Conservation (phyloP, 2,797 vertebrate genomes). For the Coracias cyanogaster region DNA sequence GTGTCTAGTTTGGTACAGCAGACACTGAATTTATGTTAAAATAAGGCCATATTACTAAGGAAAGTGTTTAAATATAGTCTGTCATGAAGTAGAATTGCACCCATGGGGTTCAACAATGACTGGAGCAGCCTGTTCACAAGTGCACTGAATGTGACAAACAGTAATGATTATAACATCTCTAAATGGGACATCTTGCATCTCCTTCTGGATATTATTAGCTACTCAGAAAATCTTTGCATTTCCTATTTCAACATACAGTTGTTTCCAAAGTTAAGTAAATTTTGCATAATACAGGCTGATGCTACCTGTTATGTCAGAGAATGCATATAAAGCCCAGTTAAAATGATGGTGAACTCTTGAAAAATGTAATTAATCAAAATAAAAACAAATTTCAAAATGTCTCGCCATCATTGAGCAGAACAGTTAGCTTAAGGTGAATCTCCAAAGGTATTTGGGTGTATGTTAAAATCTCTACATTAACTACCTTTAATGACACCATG, state of each 20-base stretch:
- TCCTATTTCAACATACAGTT: background rate
- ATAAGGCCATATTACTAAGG: background rate
- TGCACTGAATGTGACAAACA: background rate
- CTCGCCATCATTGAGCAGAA: background rate
- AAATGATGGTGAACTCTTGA: background rate
- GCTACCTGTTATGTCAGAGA: background rate
- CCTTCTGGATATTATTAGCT: background rate
- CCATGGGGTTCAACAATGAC: background rate
- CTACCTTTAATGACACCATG: background rate
- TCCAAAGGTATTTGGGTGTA: background rate
- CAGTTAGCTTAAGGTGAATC: background rate
- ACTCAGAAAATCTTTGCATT: background rate
- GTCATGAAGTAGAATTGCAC: background rate
- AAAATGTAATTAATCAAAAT: background rate
- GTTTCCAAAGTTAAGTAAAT: background rate
- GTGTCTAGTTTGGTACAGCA: background rate
- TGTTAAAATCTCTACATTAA: background rate
- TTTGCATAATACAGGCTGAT: background rate
- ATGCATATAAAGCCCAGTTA: background rate
- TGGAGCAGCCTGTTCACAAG: background rate
- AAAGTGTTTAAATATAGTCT: conserved; percentile 7
- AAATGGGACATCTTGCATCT: background rate
- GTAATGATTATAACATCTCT: background rate
- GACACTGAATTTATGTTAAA: conserved; percentile 5
- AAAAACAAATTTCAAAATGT: background rate